Conservation (phyloP, 2,113 vertebrate genomes). For the Rhinogobius similis region DNA sequence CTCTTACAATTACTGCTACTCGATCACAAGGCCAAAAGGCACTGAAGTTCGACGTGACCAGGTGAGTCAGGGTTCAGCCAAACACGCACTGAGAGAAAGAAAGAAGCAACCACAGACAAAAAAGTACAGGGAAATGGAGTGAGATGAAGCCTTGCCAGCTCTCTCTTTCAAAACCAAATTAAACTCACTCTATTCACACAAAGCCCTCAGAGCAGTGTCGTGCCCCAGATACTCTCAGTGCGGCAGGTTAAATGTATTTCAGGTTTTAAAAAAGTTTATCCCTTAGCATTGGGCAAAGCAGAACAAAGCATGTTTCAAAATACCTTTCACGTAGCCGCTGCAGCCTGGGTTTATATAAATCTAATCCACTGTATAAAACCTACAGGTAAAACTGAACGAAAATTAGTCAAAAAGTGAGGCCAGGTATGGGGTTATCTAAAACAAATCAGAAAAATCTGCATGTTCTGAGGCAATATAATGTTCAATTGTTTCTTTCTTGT, state of each 20-base stretch:
- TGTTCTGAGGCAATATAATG: not conserved
- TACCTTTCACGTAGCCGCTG: not conserved
- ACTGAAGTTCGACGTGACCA: not conserved
- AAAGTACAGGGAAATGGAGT: conserved; percentile 9
- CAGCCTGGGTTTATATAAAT: not conserved
- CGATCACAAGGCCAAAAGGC: not conserved
- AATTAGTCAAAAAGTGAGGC: too few species aligned
- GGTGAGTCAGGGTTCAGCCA: conserved; percentile 1
- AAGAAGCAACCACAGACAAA: not conserved
- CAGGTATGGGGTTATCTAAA: not conserved
- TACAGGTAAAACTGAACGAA: too few species aligned
- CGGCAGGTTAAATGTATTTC: conserved; percentile 55
- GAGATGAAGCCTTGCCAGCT: conserved; percentile 18
- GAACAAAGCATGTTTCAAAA: conserved; percentile 46
- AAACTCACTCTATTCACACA: conserved; percentile 39
- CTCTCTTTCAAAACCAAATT: conserved; percentile 44
- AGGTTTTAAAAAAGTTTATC: conserved; percentile 33
- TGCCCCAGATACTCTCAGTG: conserved; percentile 38
- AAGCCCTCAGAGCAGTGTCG: conserved; percentile 35
- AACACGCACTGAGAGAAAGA: not conserved
- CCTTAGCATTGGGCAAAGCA: conserved; percentile 30
- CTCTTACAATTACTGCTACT: not conserved
- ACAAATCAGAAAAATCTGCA: not conserved
- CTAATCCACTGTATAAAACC: too few species aligned
- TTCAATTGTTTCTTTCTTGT: not conserved